Conservation (phyloP, 30 jellyfish, hydroid and myxozoan genomes). For the Chironex yamaguchii region DNA sequence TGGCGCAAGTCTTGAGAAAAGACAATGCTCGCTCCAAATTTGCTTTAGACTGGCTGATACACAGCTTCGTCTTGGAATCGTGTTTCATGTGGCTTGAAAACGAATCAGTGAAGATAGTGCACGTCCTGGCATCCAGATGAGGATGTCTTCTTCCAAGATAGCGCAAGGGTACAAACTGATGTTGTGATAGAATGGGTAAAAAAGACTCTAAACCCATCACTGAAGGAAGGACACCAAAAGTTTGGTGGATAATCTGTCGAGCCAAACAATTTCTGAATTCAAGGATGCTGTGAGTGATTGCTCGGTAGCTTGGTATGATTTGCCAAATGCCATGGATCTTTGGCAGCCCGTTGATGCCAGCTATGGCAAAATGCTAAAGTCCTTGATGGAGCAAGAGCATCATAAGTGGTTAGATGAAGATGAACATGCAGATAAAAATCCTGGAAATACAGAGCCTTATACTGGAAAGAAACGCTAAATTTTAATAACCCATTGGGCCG, state of each 20-base stretch:
- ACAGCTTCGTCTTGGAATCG: conserved; percentile 64
- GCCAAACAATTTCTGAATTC: conserved; percentile 15
- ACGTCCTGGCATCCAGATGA: conserved; percentile 68
- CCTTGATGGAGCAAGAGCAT: conserved; percentile 29
- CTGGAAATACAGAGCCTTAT: conserved; percentile 3
- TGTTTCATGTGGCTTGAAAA: conserved; percentile 61
- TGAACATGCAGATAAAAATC: conserved; percentile 40
- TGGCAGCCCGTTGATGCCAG: conserved; percentile 70
- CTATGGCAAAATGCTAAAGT: conserved; percentile 13
- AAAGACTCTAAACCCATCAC: conserved; percentile 12
- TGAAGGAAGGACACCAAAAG: neutral
- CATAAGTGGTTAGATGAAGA: conserved; percentile 59
- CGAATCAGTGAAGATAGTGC: conserved; percentile 64
- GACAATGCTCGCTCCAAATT: conserved; percentile 72
- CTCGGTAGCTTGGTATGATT: conserved; percentile 51
- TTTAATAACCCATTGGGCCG: conserved; percentile 55
- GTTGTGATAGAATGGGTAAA: conserved; percentile 42
- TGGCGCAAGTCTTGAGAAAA: conserved; percentile 54
- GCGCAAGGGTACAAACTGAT: conserved; percentile 51
- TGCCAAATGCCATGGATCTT: conserved; percentile 64
- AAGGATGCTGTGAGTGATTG: neutral
- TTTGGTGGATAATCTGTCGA: conserved; percentile 24
- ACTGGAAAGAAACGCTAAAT: conserved; percentile 55
- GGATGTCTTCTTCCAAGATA: conserved; percentile 45
- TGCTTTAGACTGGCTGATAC: conserved; percentile 45